Conservation (phyloP, 2,113 vertebrate species). For the Melierax canorus region DNA sequence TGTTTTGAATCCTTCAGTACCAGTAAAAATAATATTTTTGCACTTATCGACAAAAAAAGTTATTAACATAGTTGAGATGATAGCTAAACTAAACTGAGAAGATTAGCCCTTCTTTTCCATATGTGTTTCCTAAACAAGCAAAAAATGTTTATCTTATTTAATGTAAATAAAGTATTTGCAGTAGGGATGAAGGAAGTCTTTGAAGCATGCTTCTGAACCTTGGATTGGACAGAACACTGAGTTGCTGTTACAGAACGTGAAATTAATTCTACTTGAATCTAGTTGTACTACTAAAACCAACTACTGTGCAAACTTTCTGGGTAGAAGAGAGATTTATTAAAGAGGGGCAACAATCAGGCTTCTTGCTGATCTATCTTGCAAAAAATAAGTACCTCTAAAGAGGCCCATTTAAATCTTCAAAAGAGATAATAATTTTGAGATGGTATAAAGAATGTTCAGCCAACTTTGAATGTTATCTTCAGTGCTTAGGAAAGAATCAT, state of each 20-base stretch:
- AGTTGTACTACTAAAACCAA: not conserved
- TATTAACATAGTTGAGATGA: not conserved
- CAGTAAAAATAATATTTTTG: not conserved
- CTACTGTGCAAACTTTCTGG: not conserved
- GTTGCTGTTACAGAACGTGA: not conserved
- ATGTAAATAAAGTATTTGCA: not conserved
- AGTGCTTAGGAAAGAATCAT: not conserved
- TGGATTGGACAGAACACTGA: not conserved
- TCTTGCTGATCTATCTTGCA: not conserved
- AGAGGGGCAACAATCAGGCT: not conserved
- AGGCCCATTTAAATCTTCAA: not conserved
- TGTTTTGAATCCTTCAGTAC: not conserved
- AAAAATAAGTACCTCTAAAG: not conserved
- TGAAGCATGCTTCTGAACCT: not conserved
- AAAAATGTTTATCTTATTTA: not conserved
- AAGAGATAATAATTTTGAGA: not conserved
- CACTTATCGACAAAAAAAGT: accelerated
- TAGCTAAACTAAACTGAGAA: not conserved
- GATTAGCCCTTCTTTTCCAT: not conserved
- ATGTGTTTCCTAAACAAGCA: not conserved
- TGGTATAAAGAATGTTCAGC: not conserved
- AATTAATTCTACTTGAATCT: not conserved
- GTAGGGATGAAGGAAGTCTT: not conserved
- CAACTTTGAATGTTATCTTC: not conserved
- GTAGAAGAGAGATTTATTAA: not conserved